A percentile compares a stretch with the other conserved stretches of the same genome.
Evolutionary conservation across 1,140 invertebrate species (phyloP).

Genomic region (Euura lappo): DNA sequence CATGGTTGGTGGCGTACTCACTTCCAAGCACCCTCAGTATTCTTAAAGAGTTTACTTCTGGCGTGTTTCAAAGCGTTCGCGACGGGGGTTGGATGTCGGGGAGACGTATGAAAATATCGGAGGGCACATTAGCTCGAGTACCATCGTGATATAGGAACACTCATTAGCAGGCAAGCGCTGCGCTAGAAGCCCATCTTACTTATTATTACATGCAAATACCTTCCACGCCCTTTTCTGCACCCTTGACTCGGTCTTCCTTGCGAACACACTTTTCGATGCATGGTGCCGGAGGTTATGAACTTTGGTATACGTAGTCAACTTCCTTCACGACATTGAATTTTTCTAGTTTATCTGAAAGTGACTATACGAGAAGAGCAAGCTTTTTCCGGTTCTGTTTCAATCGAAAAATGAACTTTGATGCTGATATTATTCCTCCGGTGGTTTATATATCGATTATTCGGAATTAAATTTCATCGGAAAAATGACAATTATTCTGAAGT

Average conservation of each 20-base stretch:
- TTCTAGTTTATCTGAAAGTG: background rate
- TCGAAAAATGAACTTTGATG: too few relatives aligned
- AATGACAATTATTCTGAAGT: too few relatives aligned
- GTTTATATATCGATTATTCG: too few relatives aligned
- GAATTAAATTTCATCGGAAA: too few relatives aligned
- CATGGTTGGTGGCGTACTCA: background rate
- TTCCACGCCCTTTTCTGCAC: background rate
- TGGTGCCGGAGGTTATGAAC: background rate
- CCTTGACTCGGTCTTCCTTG: background rate
- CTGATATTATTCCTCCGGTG: too few relatives aligned
- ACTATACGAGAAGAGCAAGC: too few relatives aligned
- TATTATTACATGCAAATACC: slow-evolving; percentile 3
- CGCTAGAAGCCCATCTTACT: slow-evolving; percentile 1
- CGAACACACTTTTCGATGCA: background rate
- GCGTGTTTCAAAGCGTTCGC: background rate
- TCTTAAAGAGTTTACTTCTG: slow-evolving; percentile 7
- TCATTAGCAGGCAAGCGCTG: background rate
- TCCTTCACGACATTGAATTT: background rate
- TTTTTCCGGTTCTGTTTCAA: too few relatives aligned
- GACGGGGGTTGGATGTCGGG: background rate
- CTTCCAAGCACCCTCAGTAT: background rate
- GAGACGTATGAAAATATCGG: slow-evolving; percentile 3
- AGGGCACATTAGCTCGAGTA: background rate
- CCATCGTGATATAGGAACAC: background rate
- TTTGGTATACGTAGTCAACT: background rate